A percentile compares a stretch with the other conserved stretches of the same genome.
These are phyloP conservation scores for Bucorvus abyssinicus DNA, from an alignment of 2,797 vertebrate species.

Conservation along the genomic window DNA sequence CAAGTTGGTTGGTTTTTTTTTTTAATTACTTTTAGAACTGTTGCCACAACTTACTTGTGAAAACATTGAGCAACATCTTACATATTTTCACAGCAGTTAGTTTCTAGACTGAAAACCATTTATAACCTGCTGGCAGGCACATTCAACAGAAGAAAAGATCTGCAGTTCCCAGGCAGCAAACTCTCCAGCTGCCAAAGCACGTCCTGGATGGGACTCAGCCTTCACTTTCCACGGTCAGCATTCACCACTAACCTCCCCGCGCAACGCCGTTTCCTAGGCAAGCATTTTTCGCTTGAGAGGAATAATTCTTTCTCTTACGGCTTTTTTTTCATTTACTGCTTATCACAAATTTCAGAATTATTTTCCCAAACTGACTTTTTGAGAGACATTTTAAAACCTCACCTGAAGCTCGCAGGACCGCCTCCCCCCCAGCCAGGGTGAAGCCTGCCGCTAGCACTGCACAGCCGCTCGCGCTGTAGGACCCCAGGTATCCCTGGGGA, in stretches of 20 bases:
- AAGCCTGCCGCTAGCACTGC: background rate
- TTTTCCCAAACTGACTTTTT: background rate
- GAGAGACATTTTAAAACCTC: background rate
- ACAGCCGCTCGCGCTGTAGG: fast-evolving
- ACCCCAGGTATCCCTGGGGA: background rate
- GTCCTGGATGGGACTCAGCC: fast-evolving
- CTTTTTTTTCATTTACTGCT: background rate
- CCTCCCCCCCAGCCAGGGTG: background rate
- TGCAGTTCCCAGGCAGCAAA: background rate
- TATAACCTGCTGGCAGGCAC: background rate
- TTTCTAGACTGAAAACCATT: background rate
- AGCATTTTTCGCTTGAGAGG: background rate
- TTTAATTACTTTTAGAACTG: background rate
- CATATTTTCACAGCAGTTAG: background rate
- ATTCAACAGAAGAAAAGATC: background rate
- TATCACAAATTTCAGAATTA: background rate
- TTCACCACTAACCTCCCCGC: fast-evolving
- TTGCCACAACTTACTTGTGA: background rate
- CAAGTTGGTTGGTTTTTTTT: background rate
- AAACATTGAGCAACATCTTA: background rate
- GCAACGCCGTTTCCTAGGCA: background rate
- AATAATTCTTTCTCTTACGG: background rate
- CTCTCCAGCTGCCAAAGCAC: background rate
- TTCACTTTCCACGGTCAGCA: too few relatives aligned
- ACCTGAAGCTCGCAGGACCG: too few relatives aligned